Conservation (phyloP, 2,888 invertebrate genomes). For the Campoletis raptor region DNA sequence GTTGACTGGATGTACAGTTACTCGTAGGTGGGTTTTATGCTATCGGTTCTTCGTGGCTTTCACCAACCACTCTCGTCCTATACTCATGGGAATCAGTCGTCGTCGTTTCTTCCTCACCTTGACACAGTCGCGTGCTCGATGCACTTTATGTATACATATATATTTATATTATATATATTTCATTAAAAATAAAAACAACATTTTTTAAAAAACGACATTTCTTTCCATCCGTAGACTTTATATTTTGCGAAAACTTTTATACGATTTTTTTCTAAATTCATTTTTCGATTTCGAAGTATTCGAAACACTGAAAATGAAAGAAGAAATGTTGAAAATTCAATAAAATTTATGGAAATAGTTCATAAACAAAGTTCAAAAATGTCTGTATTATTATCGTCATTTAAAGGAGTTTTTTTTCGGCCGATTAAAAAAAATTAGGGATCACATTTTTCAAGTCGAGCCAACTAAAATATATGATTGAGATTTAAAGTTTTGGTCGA, state of each 20-base stretch:
- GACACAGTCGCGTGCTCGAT: slow-evolving; percentile 76
- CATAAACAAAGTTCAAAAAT: too few species aligned
- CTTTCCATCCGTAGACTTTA: not conserved
- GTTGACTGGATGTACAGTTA: slow-evolving; percentile 60
- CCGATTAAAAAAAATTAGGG: not conserved
- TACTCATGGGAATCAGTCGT: slow-evolving; percentile 60
- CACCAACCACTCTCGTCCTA: slow-evolving; percentile 51
- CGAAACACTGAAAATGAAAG: not conserved
- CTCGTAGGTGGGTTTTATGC: slow-evolving; percentile 58
- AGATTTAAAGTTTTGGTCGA: not conserved
- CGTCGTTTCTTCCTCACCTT: slow-evolving; percentile 80
- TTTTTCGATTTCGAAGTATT: not conserved
- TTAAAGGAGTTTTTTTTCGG: not conserved
- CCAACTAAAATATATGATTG: not conserved
- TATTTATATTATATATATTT: not conserved
- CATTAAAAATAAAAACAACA: slow-evolving; percentile 4
- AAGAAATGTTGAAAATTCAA: not conserved
- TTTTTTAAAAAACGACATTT: not conserved
- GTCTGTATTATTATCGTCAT: not conserved
- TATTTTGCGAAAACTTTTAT: not conserved
- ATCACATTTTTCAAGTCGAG: not conserved
- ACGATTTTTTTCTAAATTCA: not conserved
- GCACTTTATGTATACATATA: slow-evolving; percentile 21
- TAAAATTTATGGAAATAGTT: not conserved
- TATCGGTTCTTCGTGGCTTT: slow-evolving; percentile 54